phyloP scores from a whole-genome alignment of 2,888 invertebrate genomes.

The Cryptophagus acutangulus region DNA sequence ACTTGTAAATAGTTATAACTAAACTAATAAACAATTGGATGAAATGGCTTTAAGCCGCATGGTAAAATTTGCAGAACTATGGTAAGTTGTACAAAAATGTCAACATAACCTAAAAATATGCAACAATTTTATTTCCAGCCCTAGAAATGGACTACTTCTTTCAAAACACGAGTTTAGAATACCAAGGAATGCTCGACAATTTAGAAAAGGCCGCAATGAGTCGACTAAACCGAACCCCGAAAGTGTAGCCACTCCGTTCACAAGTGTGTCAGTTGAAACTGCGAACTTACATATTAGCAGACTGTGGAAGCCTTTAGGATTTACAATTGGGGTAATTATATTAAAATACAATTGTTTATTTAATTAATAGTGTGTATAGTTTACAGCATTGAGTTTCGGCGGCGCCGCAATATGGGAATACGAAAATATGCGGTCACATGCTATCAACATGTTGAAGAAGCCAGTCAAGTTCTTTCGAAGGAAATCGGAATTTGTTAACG shows the following conservation, averaged over 20 bases:
- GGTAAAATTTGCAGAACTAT: too few species aligned
- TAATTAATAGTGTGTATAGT: slow-evolving; percentile 33
- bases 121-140: too few species aligned
- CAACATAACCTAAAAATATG: slow-evolving; percentile 6
- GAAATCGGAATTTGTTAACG: slow-evolving; percentile 24
- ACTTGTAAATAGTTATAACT: too few species aligned
- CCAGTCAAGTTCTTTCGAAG: slow-evolving; percentile 53
- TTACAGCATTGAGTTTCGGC: slow-evolving; percentile 59
- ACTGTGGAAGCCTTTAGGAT: slow-evolving; percentile 59
- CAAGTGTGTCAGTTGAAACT: slow-evolving; percentile 47
- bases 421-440: slow-evolving; percentile 62
- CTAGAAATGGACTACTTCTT: too few species aligned
- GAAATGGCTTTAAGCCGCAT: too few species aligned
- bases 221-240: slow-evolving; percentile 31
- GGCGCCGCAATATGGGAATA: slow-evolving; percentile 86
- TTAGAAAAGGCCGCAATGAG: slow-evolving; percentile 26
- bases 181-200: too few species aligned
- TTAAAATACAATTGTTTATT: slow-evolving; percentile 10
- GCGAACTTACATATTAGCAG: slow-evolving; percentile 48
- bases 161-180: too few species aligned
- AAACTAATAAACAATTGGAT: too few species aligned
- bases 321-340: slow-evolving; percentile 58
- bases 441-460: slow-evolving; percentile 51
- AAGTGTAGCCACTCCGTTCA: slow-evolving; percentile 45
- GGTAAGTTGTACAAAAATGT: background rate